Evolutionary conservation across 2,888 invertebrate species (phyloP), one percentile per base, ranked within the genome.

Genomic region (Drosophila melanosoma): DNA sequence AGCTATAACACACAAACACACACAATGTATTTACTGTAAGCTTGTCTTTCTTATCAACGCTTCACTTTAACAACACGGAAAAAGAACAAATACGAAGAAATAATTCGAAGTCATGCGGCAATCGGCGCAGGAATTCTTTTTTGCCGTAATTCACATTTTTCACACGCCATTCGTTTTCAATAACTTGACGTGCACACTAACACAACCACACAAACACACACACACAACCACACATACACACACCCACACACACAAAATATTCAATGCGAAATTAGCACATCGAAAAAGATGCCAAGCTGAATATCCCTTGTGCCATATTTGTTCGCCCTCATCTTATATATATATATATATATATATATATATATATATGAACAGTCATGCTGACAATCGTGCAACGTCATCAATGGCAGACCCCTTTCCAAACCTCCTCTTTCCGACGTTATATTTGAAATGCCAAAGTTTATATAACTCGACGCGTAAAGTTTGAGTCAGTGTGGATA

Each of bases 141-240:
- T 59, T 51, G 62, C 79, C 63, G 76, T 83, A 83, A 82, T 72
- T 83, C 74, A 72, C 65, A 85, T 78, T 85, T 87, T 88, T 89
- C 90, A 86, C 90, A 83, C 90, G 71, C 88, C 90, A 86, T 86
- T 86, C 88, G 90, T 76, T 89, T 89, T 86, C 90, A 86, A 86
- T 86, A 86, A 89, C 83, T 76, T 69, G 70, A 58, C 51, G 59
- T 49, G 54, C 40, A 67, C 69, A 42, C 33, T 5, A 48, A 32
- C 29, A 32, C 17, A 23, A 40, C 20, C 29, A 33, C 51, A 45
- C 42, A 48, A 10, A 40, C 11, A 11, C 11, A n/a, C 32, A 32
- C 53, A 32, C 58, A 53, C 59, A 54, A 15, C 32, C 33, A 32
- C 17, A 23, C 32, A 52, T 4, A 1, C 45, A 23, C 4, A 45